Evolutionary conservation across 1,140 invertebrate species (phyloP).

Genomic region (Trypoxylus dichotomus): DNA sequence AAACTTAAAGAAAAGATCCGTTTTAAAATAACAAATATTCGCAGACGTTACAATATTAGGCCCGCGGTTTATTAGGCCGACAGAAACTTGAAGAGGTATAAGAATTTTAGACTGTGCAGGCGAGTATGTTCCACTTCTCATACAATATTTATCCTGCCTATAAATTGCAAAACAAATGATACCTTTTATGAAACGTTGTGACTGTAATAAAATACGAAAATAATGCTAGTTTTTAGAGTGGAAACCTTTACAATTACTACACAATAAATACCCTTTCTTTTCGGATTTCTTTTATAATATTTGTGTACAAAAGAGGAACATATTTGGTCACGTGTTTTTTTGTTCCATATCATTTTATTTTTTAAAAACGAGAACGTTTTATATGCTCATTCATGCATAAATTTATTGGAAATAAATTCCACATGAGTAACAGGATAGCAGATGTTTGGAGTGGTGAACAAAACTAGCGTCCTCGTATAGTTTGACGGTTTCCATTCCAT

Average conservation of each 20-base stretch:
- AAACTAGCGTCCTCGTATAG: too few relatives aligned
- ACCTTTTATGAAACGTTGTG: too few relatives aligned
- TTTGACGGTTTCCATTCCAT: too few relatives aligned
- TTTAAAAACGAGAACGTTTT: neutral
- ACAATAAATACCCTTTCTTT: neutral
- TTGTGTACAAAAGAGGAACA: too few relatives aligned
- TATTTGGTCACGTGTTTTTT: too few relatives aligned
- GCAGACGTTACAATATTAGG: constrained; percentile 24
- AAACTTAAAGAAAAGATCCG: neutral
- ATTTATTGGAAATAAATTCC: constrained; percentile 29
- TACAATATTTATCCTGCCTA: too few relatives aligned
- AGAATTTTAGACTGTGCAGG: neutral
- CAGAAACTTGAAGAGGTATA: neutral
- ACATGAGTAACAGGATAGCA: constrained; percentile 13
- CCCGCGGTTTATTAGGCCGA: neutral
- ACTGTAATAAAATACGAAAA: too few relatives aligned
- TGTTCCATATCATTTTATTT: neutral
- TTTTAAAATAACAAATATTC: too few relatives aligned
- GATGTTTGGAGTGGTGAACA: neutral
- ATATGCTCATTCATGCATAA: constrained; percentile 28
- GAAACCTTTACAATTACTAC: neutral
- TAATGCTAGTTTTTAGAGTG: too few relatives aligned
- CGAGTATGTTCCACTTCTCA: too few relatives aligned
- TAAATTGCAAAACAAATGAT: too few relatives aligned
- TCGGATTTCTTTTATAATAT: too few relatives aligned